Percentiles rank a stretch among this genome's conserved stretches.
phyloP scores from a whole-genome alignment of 2,888 invertebrate species.

The Acholoe squamosa region DNA sequence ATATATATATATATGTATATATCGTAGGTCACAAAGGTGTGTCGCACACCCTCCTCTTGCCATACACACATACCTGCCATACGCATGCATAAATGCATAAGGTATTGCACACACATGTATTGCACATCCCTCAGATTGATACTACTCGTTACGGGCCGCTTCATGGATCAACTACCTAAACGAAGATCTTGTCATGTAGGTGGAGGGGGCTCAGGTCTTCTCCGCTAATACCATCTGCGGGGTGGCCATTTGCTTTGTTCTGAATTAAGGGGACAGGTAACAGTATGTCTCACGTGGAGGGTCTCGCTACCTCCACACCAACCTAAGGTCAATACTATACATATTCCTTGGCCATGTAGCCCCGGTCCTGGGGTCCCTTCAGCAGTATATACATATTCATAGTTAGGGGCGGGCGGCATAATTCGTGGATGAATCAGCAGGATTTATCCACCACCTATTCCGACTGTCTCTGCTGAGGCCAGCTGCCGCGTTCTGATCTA shows the following conservation, averaged over 20 bases:
- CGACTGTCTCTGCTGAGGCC: conserved; percentile 41
- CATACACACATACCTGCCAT: not conserved
- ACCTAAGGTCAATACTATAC: conserved; percentile 20
- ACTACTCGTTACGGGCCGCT: conserved; percentile 36
- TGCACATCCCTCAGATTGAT: not conserved
- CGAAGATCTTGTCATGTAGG: not conserved
- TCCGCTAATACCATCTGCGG: not conserved
- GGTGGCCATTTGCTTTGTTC: not conserved
- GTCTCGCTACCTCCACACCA: not conserved
- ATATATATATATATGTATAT: too few relatives aligned
- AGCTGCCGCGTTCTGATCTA: conserved; percentile 42
- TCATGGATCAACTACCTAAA: not conserved
- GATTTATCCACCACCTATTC: conserved; percentile 56
- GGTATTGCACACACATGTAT: not conserved
- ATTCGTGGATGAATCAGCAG: conserved; percentile 46
- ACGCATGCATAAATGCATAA: not conserved
- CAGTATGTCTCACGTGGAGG: not conserved
- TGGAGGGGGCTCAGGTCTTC: not conserved
- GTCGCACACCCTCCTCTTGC: not conserved
- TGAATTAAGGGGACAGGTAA: not conserved
- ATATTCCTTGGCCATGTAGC: not conserved
- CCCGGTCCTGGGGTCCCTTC: not conserved
- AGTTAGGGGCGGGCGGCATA: conserved; percentile 7
- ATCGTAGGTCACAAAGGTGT: conserved; percentile 32
- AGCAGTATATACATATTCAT: conserved; percentile 49